Percentiles rank a stretch among this genome's conserved stretches.
Conservation (phyloP, 2,113 vertebrate species). For the Rostratula benghalensis region DNA sequence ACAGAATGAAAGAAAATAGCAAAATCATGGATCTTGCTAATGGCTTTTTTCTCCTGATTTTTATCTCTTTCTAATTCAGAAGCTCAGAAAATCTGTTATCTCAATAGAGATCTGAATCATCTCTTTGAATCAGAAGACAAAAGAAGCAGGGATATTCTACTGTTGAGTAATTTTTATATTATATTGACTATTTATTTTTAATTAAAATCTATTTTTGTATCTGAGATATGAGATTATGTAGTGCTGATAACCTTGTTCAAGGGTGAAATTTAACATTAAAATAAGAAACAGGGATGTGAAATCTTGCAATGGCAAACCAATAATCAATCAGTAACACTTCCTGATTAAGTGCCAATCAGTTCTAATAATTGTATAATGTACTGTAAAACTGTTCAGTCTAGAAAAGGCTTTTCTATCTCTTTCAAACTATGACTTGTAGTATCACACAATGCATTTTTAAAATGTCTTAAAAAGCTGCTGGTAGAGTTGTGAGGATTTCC, state of each 20-base stretch:
- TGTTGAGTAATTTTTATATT: neutral
- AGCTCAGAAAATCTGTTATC: neutral
- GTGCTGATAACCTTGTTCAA: neutral
- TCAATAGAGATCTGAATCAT: neutral
- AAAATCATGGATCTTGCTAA: neutral
- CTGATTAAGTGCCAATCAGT: neutral
- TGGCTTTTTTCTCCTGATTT: neutral
- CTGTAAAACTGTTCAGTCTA: neutral
- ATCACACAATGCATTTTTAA: neutral
- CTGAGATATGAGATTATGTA: neutral
- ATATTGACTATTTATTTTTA: neutral
- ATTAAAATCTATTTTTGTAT: neutral
- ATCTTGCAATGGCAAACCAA: constrained; percentile 8
- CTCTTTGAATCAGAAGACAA: neutral
- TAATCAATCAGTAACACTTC: constrained; percentile 17
- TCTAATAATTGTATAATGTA: neutral
- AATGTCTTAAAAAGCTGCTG: neutral
- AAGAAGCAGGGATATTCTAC: neutral
- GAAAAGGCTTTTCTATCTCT: neutral
- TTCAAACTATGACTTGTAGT: neutral
- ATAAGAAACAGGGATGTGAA: neutral
- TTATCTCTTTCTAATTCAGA: neutral
- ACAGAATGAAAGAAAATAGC: neutral
- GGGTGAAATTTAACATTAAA: neutral
- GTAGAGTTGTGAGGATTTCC: neutral